phyloP scores from a whole-genome alignment of 2,113 vertebrate species.

The Taurulus bubalis region DNA sequence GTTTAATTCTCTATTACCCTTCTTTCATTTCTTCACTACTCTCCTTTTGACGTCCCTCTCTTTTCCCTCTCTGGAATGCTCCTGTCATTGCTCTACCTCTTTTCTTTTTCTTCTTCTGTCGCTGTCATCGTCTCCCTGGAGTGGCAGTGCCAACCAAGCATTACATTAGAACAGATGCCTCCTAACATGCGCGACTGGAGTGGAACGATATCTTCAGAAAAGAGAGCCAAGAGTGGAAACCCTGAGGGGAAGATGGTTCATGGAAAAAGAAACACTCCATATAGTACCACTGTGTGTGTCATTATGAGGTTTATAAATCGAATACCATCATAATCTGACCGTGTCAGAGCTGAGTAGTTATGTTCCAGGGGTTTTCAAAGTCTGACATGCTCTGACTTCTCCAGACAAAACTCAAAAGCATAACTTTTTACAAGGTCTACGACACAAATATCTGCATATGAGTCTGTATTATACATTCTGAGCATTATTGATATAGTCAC shows the following conservation, averaged over 20 bases:
- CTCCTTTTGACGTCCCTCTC: background rate
- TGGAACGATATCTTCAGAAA: conserved; percentile 42
- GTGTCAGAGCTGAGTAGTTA: background rate
- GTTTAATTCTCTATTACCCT: background rate
- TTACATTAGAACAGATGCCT: conserved; percentile 55
- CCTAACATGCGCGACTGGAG: conserved; percentile 48
- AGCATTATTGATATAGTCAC: no score
- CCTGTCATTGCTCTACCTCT: background rate
- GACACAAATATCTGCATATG: no score
- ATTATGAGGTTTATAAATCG: background rate
- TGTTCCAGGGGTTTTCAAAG: background rate
- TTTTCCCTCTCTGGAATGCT: background rate
- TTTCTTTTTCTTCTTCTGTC: background rate
- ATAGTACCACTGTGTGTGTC: background rate
- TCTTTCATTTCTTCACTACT: background rate
- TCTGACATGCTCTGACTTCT: background rate
- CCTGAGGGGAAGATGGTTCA: background rate
- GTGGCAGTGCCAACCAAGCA: conserved; percentile 32
- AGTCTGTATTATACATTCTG: no score
- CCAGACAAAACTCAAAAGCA: background rate
- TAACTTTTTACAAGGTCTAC: no score
- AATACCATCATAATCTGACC: background rate
- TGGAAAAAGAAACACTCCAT: background rate
- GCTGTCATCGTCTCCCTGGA: conserved; percentile 23
- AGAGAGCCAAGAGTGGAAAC: background rate